phyloP scores from a whole-genome alignment of 2,113 vertebrate species.

The Eptesicus fuscus region DNA sequence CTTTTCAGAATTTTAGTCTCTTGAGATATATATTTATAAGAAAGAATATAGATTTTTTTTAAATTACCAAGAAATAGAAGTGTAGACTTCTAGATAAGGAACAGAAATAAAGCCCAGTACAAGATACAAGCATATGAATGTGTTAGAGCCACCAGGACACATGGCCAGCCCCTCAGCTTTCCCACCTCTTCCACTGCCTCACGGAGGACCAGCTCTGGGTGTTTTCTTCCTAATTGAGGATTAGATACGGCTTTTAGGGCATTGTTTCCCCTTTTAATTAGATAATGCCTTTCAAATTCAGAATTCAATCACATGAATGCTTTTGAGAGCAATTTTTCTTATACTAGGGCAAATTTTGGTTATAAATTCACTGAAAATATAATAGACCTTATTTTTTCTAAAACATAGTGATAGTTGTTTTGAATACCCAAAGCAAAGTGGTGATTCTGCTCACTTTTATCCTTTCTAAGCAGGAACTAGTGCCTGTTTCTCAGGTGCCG shows the following conservation, averaged over 20 bases:
- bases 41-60: not conserved
- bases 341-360: not conserved
- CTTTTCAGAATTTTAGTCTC: not conserved
- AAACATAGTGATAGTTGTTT: not conserved
- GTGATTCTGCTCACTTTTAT: not conserved
- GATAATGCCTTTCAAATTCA: not conserved
- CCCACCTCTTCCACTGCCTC: rapidly evolving
- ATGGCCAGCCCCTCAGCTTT: rapidly evolving
- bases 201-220: rapidly evolving
- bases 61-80: not conserved
- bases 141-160: rapidly evolving
- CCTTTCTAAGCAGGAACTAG: not conserved
- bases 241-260: not conserved
- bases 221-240: not conserved
- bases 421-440: too few species aligned
- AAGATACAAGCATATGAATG: rapidly evolving
- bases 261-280: not conserved
- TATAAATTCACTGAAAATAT: not conserved
- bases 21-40: not conserved
- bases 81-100: not conserved
- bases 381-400: not conserved
- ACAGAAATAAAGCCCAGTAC: not conserved
- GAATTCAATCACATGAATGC: not conserved
- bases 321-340: not conserved
- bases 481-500: not conserved